Base-by-base conservation (phyloP, 2,113 vertebrate genomes). In the Bathybates hornii region DNA sequence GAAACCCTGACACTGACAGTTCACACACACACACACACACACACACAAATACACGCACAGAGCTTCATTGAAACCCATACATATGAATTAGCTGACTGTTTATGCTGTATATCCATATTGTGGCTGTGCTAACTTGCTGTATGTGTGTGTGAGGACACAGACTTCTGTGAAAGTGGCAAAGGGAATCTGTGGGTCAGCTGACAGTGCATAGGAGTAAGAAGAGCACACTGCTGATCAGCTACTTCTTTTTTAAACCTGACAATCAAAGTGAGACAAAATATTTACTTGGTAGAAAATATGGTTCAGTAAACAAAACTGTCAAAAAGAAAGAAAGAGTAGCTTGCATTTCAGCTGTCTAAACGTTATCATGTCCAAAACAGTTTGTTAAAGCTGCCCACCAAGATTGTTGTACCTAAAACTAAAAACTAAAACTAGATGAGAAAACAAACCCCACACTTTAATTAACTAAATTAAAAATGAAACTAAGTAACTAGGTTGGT, bases 81-180 rank as follows among this genome's bases (percentile, higher is more conserved):
- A 87, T 86, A 87, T 89, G 88, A 89, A 89, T 86, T 80, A 83
- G 73, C 80, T 9, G 34, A 32, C 68, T 89, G 84, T 86, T 83
- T 78, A 82, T 86, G 68, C 84, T 80, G 82, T 24, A 50, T 41
- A 57, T 54, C 61, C 34, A 29, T 57, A 50, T 19, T 89, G 81
- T 82, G 45, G 38, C 21, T 73, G 41, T 43, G 68, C 68, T 48
- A 48, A 76, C 68, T 29, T 76, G 68, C 21, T 73, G 6, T 12
- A 9, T 53, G 32, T 43, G 56, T 81, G 52, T 41, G 32, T 3
- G 16, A 3, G 45, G 13, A 57, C 82, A 9, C 4, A 24, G 34
- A 19, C 16, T 21, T 48, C 17, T 12, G 57, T 34, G 57, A 19
- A 6, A 16, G 80, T 82, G 38, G 36, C 21, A 43, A 27, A 16